phyloP scores from a whole-genome alignment of 1,140 invertebrate genomes.

The Condylostylus longicornis region DNA sequence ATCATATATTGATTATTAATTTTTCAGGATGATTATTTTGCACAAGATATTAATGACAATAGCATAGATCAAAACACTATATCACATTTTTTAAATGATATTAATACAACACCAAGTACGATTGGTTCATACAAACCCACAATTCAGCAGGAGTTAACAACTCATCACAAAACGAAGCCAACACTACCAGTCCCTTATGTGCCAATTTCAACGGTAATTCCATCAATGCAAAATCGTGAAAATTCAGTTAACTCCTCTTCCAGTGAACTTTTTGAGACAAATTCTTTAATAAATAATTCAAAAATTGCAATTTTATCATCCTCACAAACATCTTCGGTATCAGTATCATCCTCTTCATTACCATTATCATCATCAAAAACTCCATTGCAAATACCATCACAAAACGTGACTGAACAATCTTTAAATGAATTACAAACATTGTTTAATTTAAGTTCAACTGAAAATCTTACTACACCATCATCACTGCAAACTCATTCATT shows the following conservation, averaged over 20 bases:
- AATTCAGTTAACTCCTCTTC: too few relatives aligned
- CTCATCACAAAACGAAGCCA: not conserved
- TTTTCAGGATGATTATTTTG: constrained; percentile 22
- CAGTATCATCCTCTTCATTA: constrained; percentile 2
- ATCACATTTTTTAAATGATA: constrained; percentile 33
- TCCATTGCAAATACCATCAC: too few relatives aligned
- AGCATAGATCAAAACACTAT: constrained; percentile 37
- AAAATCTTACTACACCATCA: too few relatives aligned
- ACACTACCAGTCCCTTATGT: not conserved
- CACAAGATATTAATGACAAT: constrained; percentile 34
- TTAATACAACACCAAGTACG: constrained; percentile 24
- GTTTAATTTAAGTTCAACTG: too few relatives aligned
- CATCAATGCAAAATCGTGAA: not conserved
- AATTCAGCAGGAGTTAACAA: constrained; percentile 7
- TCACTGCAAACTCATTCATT: too few relatives aligned
- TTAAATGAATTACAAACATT: too few relatives aligned
- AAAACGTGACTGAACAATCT: too few relatives aligned
- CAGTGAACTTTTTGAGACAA: too few relatives aligned
- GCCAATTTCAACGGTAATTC: not conserved
- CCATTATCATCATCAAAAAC: constrained; percentile 1
- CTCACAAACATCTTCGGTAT: constrained; percentile 5
- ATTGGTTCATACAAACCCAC: constrained; percentile 23
- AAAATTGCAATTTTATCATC: constrained; percentile 1
- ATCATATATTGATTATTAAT: not conserved
- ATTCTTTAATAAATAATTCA: too few relatives aligned